phyloP scores from a whole-genome alignment of 2,113 vertebrate species.

The Brachyhypopomus occidentalis region DNA sequence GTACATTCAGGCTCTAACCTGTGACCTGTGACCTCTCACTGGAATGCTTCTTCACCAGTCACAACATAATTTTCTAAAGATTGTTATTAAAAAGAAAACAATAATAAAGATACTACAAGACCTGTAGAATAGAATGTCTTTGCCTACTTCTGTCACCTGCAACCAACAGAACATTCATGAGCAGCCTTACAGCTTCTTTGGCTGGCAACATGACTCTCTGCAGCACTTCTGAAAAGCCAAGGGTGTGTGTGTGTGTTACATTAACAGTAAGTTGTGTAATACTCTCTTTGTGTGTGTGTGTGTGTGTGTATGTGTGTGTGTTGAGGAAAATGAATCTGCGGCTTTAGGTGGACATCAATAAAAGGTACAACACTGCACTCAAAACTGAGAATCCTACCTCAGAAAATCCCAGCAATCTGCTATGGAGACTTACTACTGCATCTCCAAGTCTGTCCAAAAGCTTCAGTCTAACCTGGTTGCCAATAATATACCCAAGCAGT shows the following conservation, averaged over 20 bases:
- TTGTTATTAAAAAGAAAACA: not conserved
- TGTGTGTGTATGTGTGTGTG: conserved; percentile 2
- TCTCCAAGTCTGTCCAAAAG: conserved; percentile 23
- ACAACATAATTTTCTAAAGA: too few species aligned
- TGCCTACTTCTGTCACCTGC: not conserved
- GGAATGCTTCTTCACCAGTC: too few species aligned
- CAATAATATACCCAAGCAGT: conserved; percentile 14
- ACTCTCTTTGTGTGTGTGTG: conserved; percentile 19
- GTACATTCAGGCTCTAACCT: too few species aligned
- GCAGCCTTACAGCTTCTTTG: conserved; percentile 13
- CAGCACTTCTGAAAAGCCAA: conserved; percentile 20
- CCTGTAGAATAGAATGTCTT: not conserved
- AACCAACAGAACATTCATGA: not conserved
- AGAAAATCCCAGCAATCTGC: conserved; percentile 46
- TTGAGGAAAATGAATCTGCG: conserved; percentile 28
- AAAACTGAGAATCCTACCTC: conserved; percentile 24
- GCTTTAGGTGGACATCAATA: conserved; percentile 33
- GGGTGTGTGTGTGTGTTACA: not conserved
- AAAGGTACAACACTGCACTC: conserved; percentile 21
- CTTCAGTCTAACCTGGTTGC: conserved; percentile 21
- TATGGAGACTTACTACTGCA: conserved; percentile 44
- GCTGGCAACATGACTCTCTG: conserved; percentile 12
- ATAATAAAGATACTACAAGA: not conserved
- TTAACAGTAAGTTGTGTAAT: too few species aligned
- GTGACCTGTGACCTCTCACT: too few species aligned